Base-by-base conservation (phyloP, 2,888 invertebrate species). In the Papilio elwesi region DNA sequence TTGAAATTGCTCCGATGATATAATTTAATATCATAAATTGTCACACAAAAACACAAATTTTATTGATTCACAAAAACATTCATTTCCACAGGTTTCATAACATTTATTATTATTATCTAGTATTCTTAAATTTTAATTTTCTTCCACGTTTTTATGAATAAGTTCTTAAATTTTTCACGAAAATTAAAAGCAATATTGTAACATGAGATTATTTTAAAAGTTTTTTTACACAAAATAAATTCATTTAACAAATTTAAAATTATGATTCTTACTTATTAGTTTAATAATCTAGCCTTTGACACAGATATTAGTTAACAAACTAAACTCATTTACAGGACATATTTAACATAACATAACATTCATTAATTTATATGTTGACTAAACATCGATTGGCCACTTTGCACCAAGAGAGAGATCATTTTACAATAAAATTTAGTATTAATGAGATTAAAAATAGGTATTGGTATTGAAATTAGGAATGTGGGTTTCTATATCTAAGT, bases 361-460 rank as follows among this genome's bases (percentile, higher is more conserved):
- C 49, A 38, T 53, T 52, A 64, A 47, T 53, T 26, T 26, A 63
- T 38, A 8, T 43, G 15, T 52, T 59, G 49, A 73, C 57, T 65
- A 49, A 64, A 68, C 43, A 64, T 69, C 55, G 63, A 59, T 26
- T 43, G 66, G 55, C 73, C 79, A 79, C 78, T 81, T 81, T 80
- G 81, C 81, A 81, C 80, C 78, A 68, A 66, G 73, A 76, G 79
- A 79, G 80, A 80, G 78, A 77, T 78, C 77, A 74, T 43, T 67
- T 68, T 68, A 70, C 26, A 48, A 49, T 48, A 53, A 49, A 70
- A 64, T 63, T 63, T 36, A 15, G 36, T 13, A 16, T 62, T 16
- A 11, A 43, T 70, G 62, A 62, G 52, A 70, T 70, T 70, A 13
- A 69, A 55, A 16, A 48, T 51, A 52, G 36, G 52, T 53, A 55